Percentiles rank a stretch among this genome's conserved stretches.
Conservation (phyloP, 2,888 invertebrate species). For the Campoplex capitator region DNA sequence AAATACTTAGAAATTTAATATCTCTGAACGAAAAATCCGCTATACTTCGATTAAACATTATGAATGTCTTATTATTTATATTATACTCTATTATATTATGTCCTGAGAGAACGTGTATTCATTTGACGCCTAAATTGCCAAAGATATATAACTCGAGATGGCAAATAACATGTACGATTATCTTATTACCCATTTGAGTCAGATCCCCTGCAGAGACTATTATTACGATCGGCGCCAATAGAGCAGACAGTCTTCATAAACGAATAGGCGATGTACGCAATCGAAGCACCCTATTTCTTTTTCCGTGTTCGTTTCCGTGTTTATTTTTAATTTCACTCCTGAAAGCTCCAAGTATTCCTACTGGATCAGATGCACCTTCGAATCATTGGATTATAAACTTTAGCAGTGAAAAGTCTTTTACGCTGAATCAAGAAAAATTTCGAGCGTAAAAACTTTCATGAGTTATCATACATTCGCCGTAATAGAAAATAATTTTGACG, state of each 20-base stretch:
- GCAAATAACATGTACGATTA: constrained; percentile 50
- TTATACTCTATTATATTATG: not conserved
- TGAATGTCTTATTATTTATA: not conserved
- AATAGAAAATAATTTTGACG: too few species aligned
- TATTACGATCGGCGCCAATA: constrained; percentile 53
- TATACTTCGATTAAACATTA: not conserved
- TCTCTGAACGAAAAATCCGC: not conserved
- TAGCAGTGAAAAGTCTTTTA: not conserved
- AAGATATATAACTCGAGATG: constrained; percentile 44
- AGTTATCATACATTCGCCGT: too few species aligned
- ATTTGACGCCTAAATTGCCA: constrained; percentile 53
- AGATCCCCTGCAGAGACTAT: constrained; percentile 13
- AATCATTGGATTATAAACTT: not conserved
- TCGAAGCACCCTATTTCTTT: constrained; percentile 32
- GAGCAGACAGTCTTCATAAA: constrained; percentile 54
- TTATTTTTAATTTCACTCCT: not conserved
- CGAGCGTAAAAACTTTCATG: too few species aligned
- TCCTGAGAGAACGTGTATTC: constrained; percentile 29
- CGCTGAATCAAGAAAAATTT: not conserved
- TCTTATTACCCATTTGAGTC: constrained; percentile 63
- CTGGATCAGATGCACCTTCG: not conserved
- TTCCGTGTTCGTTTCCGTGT: constrained; percentile 4
- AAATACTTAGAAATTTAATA: too few species aligned
- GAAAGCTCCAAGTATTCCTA: not conserved
- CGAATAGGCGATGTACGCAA: constrained; percentile 58